Conservation (phyloP, 35 echinoderm and acorn worm species). For the Heliocidaris tuberculata region DNA sequence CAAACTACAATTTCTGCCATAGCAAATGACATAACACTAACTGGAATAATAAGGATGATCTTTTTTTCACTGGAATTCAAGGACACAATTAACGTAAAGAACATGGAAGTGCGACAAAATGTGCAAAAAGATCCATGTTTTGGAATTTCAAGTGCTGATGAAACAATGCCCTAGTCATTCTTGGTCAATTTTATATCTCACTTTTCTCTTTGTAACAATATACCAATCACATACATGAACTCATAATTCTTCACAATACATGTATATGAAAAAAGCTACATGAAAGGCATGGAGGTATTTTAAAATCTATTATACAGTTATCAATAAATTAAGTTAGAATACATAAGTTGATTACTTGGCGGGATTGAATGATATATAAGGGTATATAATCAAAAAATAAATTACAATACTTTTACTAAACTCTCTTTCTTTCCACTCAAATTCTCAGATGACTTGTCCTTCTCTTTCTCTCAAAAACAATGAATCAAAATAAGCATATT, state of each 20-base stretch:
- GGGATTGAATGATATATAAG: neutral
- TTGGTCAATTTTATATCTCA: neutral
- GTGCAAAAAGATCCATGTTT: neutral
- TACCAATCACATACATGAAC: neutral
- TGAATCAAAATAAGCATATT: neutral
- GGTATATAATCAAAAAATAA: neutral
- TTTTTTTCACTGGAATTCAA: neutral
- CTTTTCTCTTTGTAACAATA: neutral
- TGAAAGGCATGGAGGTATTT: neutral
- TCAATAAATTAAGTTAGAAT: conserved; percentile 9
- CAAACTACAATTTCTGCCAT: neutral
- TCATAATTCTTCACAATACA: neutral
- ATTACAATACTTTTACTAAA: neutral
- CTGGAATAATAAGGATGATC: neutral
- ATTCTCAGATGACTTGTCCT: neutral
- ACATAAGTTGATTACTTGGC: neutral
- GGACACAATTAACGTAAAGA: neutral
- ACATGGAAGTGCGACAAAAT: neutral
- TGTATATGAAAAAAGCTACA: neutral
- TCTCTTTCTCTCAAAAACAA: neutral
- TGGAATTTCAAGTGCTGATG: neutral
- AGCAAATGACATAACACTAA: neutral
- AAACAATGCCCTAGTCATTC: neutral
- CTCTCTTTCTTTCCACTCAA: neutral
- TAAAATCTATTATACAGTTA: neutral